Conservation (phyloP, 2,797 vertebrate genomes). For the Crocodylus rhombifer region DNA sequence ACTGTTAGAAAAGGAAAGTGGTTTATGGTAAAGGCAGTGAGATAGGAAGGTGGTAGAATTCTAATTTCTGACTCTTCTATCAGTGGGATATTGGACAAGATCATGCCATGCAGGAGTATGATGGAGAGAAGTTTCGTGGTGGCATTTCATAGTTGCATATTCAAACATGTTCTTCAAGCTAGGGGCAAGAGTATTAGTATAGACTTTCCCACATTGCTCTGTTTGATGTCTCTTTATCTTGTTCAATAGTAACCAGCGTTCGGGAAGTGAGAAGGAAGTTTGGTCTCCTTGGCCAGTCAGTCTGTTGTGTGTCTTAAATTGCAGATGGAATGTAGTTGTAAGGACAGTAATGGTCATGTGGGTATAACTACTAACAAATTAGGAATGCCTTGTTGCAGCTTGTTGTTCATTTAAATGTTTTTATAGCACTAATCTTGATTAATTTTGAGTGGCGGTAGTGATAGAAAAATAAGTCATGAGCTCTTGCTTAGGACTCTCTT, state of each 20-base stretch:
- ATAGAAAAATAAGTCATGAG: background rate
- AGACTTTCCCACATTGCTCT: background rate
- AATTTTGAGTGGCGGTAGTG: background rate
- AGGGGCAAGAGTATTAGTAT: background rate
- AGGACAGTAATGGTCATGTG: background rate
- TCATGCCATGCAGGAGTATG: too few species aligned
- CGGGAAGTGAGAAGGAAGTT: background rate
- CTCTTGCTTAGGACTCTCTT: background rate
- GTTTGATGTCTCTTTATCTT: background rate
- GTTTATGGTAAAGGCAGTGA: too few species aligned
- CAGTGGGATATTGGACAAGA: too few species aligned
- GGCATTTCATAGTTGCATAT: background rate
- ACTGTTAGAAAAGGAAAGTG: too few species aligned
- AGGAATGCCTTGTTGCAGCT: background rate
- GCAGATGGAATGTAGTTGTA: background rate
- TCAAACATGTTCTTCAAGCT: background rate
- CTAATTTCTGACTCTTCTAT: too few species aligned
- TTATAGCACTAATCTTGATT: background rate
- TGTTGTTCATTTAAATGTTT: background rate
- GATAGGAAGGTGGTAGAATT: too few species aligned
- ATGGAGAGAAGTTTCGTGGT: too few species aligned
- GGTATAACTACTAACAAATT: background rate
- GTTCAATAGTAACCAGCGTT: too few species aligned
- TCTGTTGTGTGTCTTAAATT: background rate
- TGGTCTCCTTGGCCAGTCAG: background rate